These are phyloP conservation scores for Torymus aiolomorphi DNA, from an alignment of 2,888 invertebrate genomes.

Conservation along the genomic window DNA sequence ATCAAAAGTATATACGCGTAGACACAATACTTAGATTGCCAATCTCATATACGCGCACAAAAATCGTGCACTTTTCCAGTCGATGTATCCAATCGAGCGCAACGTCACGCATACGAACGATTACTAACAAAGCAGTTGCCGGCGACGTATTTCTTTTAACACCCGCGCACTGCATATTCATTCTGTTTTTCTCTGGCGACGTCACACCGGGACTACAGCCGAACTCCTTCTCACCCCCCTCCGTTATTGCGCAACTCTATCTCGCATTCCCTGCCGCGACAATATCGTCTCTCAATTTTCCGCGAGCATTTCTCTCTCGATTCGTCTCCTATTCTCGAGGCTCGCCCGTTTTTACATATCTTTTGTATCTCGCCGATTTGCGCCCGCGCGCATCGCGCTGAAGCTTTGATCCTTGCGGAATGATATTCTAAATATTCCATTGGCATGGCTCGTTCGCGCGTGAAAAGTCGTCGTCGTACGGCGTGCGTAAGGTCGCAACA, in stretches of 20 bases:
- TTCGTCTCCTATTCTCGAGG: conserved; percentile 4
- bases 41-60: not conserved
- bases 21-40: too few species aligned
- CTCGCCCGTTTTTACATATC: not conserved
- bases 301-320: conserved; percentile 7
- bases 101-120: conserved; percentile 36
- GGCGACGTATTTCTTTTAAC: conserved; percentile 33
- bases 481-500: not conserved
- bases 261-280: conserved; percentile 32
- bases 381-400: not conserved
- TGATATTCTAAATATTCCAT: conserved; percentile 41
- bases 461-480: conserved; percentile 24
- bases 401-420: conserved; percentile 23
- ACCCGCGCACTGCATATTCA: conserved; percentile 39
- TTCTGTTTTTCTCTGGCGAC: not conserved
- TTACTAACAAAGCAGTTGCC: conserved; percentile 46
- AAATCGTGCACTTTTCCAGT: conserved; percentile 41
- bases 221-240: not conserved
- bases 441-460: conserved; percentile 20
- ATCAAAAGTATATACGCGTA: too few species aligned
- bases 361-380: not conserved
- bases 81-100: conserved; percentile 27
- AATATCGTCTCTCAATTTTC: conserved; percentile 24
- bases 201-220: too few species aligned
- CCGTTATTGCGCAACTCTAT: conserved; percentile 38